These are phyloP conservation scores for Onychomys leucogaster DNA, from an alignment of 2,797 vertebrate species.

Conservation along the genomic window DNA sequence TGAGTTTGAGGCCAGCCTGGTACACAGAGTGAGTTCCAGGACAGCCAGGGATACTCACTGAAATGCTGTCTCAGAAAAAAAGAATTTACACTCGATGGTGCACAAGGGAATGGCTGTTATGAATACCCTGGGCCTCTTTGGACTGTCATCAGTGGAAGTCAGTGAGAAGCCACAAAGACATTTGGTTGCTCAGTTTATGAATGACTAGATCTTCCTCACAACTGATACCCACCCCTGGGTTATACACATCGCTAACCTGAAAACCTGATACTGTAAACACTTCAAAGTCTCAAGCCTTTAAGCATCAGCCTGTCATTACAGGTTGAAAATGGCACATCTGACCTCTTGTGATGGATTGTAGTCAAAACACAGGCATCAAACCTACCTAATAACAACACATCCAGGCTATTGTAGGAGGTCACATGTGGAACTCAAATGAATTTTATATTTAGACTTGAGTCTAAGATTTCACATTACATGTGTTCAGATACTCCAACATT, in stretches of 20 bases:
- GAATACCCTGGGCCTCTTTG: neutral
- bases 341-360: neutral
- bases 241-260: neutral
- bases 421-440: neutral
- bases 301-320: neutral
- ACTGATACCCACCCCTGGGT: neutral
- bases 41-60: neutral
- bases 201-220: neutral
- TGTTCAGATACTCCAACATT: neutral
- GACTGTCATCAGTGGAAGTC: neutral
- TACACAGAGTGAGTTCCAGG: neutral
- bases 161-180: neutral
- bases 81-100: neutral
- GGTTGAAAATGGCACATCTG: neutral
- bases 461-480: neutral
- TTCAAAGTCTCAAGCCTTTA: neutral
- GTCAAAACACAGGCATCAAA: neutral
- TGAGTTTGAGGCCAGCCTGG: neutral
- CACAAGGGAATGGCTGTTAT: fast-evolving
- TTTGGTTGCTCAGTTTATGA: neutral
- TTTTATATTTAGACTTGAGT: neutral
- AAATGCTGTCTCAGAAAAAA: neutral
- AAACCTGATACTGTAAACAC: neutral
- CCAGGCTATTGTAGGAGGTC: neutral
- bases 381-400: neutral